phyloP scores from a whole-genome alignment of 2,888 invertebrate genomes.

The Calephelis perditalis region DNA sequence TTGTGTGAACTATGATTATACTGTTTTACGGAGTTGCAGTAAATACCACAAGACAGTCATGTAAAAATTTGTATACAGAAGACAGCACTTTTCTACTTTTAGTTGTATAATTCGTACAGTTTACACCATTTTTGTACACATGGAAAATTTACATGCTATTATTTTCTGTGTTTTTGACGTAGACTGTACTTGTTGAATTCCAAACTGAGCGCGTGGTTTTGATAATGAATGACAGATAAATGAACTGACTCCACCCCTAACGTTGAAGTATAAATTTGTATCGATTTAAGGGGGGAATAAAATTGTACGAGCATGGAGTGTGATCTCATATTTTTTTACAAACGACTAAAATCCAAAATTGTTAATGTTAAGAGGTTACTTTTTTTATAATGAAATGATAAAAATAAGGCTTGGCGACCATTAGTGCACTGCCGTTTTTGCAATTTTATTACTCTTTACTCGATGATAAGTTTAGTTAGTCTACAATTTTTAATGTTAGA shows the following conservation, averaged over 20 bases:
- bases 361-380: not conserved
- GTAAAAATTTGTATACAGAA: not conserved
- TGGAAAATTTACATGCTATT: not conserved
- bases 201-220: slow-evolving; percentile 1
- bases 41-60: too few species aligned
- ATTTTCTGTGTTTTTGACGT: not conserved
- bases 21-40: too few species aligned
- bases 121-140: not conserved
- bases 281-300: slow-evolving; percentile 38
- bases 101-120: not conserved
- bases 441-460: slow-evolving; percentile 49
- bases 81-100: not conserved
- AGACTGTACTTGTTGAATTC: slow-evolving; percentile 1
- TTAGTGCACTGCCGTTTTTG: slow-evolving; percentile 36
- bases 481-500: slow-evolving; percentile 56
- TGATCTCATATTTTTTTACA: slow-evolving; percentile 15
- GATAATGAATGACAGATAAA: slow-evolving; percentile 13
- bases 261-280: slow-evolving; percentile 32
- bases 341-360: not conserved
- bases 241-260: slow-evolving; percentile 21
- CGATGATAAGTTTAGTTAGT: slow-evolving; percentile 59
- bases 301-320: slow-evolving; percentile 17
- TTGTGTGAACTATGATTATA: too few species aligned
- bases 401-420: slow-evolving; percentile 25
- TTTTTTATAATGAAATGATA: not conserved